These are phyloP conservation scores for Hofmannophila pseudospretella DNA, from an alignment of 2,888 invertebrate genomes.

Conservation along the genomic window DNA sequence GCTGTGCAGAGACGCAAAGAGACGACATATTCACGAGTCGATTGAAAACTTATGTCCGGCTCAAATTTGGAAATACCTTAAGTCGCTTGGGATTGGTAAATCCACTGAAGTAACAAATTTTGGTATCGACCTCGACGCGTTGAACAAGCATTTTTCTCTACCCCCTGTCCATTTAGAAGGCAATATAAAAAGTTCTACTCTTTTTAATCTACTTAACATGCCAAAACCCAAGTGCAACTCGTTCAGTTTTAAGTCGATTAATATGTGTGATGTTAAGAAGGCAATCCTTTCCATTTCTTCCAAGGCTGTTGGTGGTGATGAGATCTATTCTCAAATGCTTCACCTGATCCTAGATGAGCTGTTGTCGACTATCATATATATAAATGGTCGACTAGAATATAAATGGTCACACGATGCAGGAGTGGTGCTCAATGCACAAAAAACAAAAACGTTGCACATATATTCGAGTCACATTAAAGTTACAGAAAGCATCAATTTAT, in stretches of 20 bases:
- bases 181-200: not conserved
- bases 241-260: not conserved
- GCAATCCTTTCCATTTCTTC: no score
- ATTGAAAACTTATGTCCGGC: conserved; percentile 4
- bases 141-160: not conserved
- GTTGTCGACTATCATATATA: no score
- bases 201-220: not conserved
- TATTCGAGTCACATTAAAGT: conserved; percentile 4
- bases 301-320: no score
- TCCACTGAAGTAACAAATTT: not conserved
- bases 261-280: no score
- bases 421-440: conserved; percentile 15
- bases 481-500: not conserved
- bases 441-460: conserved; percentile 14
- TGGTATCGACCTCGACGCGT: not conserved
- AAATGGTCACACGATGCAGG: conserved; percentile 18
- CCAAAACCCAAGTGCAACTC: not conserved
- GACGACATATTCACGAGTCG: conserved; percentile 10
- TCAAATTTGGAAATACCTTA: conserved; percentile 9
- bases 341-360: no score
- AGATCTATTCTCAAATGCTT: no score
- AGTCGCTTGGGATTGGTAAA: conserved; percentile 7
- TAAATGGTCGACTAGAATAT: no score
- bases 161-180: not conserved
- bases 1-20: conserved; percentile 10